A percentile compares a stretch with the other conserved stretches of the same genome.
Evolutionary conservation across 1,140 invertebrate genomes (phyloP).

Genomic region (Zaprionus davidi): DNA sequence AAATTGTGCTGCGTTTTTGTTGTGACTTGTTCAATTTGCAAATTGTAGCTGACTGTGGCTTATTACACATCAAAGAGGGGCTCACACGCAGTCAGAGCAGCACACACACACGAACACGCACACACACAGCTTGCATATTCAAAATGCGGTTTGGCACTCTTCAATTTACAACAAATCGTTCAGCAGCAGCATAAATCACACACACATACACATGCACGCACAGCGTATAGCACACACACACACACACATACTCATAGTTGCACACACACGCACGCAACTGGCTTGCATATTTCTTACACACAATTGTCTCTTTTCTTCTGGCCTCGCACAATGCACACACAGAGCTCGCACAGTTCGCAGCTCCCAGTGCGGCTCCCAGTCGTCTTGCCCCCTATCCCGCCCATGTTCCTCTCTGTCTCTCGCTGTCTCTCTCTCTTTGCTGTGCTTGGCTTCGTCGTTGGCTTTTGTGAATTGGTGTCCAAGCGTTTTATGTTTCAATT

Average conservation of each 20-base stretch:
- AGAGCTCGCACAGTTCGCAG: slow-evolving; percentile 2
- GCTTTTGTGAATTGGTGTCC: slow-evolving; percentile 82
- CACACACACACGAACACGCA: slow-evolving; percentile 3
- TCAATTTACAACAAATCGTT: slow-evolving; percentile 80
- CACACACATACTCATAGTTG: not conserved
- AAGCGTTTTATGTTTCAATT: slow-evolving; percentile 83
- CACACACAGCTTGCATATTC: slow-evolving; percentile 57
- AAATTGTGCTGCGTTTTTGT: not conserved
- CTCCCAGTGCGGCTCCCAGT: slow-evolving; percentile 12
- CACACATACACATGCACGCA: slow-evolving; percentile 32
- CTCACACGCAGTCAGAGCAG: not conserved
- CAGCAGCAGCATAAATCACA: slow-evolving; percentile 64
- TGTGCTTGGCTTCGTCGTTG: slow-evolving; percentile 25
- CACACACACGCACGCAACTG: slow-evolving; percentile 3
- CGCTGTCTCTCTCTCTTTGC: not conserved
- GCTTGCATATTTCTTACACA: slow-evolving; percentile 80
- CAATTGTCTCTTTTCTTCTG: slow-evolving; percentile 80
- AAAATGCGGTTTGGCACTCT: slow-evolving; percentile 81
- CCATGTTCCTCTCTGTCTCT: not conserved
- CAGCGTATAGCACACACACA: not conserved
- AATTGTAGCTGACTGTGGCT: not conserved
- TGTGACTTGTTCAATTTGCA: slow-evolving; percentile 1
- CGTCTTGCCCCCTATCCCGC: not conserved
- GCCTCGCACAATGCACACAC: slow-evolving; percentile 64
- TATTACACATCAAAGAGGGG: not conserved